phyloP scores from a whole-genome alignment of 92 coral and sea anemone species.

The Pocillopora meandrina region DNA sequence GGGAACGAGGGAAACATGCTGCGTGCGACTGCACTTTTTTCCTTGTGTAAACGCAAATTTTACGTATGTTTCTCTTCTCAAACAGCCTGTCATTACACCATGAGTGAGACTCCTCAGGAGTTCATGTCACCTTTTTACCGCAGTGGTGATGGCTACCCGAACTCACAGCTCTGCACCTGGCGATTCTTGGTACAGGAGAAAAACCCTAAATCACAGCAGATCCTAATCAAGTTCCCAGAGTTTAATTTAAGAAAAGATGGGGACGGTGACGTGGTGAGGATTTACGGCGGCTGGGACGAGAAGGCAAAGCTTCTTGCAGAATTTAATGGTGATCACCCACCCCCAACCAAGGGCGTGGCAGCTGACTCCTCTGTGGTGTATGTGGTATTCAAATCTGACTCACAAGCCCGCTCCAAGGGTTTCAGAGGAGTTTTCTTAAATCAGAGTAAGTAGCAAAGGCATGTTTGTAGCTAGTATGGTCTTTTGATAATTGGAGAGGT shows the following conservation, averaged over 20 bases:
- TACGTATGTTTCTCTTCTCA: not conserved
- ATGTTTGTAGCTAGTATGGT: no score
- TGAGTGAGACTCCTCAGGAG: constrained; percentile 25
- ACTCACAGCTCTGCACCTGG: constrained; percentile 56
- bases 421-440: constrained; percentile 23
- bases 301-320: constrained; percentile 11
- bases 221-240: constrained; percentile 34
- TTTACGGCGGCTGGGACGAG: constrained; percentile 30
- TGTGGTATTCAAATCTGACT: constrained; percentile 29
- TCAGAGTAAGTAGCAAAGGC: constrained; percentile 1
- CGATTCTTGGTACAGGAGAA: constrained; percentile 23
- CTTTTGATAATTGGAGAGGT: no score
- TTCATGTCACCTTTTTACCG: constrained; percentile 15
- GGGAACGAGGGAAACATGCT: no score
- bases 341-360: constrained; percentile 28
- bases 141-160: constrained; percentile 31
- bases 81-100: constrained; percentile 37
- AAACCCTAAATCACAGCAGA: constrained; percentile 5
- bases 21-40: no score
- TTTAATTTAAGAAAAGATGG: constrained; percentile 17
- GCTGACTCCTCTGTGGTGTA: not conserved
- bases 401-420: constrained; percentile 18
- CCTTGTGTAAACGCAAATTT: not conserved
- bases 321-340: constrained; percentile 27
- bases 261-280: constrained; percentile 24